These are phyloP conservation scores for Cyclophora punctaria DNA, from an alignment of 2,888 invertebrate species.

Conservation along the genomic window DNA sequence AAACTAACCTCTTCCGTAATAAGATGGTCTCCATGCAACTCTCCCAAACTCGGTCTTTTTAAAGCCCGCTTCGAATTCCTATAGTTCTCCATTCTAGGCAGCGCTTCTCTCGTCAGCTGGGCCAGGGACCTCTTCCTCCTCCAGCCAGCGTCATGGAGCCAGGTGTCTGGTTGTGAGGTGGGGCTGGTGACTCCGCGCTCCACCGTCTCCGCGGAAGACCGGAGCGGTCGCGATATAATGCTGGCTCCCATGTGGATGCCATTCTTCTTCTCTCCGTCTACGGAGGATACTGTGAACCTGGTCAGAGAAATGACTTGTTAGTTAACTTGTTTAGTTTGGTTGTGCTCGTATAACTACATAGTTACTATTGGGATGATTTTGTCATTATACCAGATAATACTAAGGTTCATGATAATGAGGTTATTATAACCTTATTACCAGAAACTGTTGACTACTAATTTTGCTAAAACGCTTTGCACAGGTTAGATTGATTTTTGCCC, in stretches of 20 bases:
- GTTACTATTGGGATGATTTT: no score
- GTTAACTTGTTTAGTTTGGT: not conserved
- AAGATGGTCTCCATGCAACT: constrained; percentile 81
- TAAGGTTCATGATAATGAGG: no score
- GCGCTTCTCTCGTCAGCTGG: constrained; percentile 83
- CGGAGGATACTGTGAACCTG: constrained; percentile 60
- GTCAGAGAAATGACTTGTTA: constrained; percentile 3
- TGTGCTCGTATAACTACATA: no score
- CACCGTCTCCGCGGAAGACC: constrained; percentile 46
- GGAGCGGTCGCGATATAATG: constrained; percentile 59
- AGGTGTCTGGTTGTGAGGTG: constrained; percentile 46
- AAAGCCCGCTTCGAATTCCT: constrained; percentile 83
- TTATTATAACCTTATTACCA: no score
- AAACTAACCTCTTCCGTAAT: constrained; percentile 61
- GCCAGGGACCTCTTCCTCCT: constrained; percentile 75
- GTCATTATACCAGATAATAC: no score
- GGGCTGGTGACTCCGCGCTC: constrained; percentile 32
- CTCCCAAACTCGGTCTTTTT: constrained; percentile 89
- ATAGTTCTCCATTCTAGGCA: constrained; percentile 89
- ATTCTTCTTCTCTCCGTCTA: constrained; percentile 62
- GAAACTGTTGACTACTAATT: no score
- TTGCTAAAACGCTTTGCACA: no score
- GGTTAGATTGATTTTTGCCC: no score
- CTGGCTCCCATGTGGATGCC: constrained; percentile 65
- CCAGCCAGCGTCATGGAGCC: constrained; percentile 66